These are phyloP conservation scores for Diprion similis DNA, from an alignment of 1,140 invertebrate genomes.

Conservation along the genomic window DNA sequence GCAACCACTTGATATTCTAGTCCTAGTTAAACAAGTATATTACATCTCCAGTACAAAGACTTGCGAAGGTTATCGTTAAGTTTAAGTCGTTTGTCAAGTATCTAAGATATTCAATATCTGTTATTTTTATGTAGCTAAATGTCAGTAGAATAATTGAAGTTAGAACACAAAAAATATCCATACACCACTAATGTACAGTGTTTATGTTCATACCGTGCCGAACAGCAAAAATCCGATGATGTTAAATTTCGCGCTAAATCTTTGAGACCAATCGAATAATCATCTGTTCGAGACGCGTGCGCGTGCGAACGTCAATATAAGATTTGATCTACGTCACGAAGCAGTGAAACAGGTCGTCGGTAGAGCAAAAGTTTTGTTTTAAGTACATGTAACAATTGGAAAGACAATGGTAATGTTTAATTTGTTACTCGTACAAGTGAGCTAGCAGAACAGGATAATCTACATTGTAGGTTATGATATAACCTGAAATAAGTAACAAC, in stretches of 20 bases:
- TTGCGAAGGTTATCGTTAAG: no score
- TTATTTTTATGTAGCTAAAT: no score
- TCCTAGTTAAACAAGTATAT: no score
- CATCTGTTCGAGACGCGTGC: neutral
- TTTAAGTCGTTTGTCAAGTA: no score
- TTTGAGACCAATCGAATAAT: neutral
- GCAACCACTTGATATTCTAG: no score
- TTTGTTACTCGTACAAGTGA: neutral
- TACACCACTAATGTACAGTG: no score
- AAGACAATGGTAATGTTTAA: conserved; percentile 1
- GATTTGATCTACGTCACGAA: neutral
- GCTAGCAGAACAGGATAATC: neutral
- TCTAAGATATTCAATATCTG: no score
- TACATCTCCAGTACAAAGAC: no score
- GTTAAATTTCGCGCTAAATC: neutral
- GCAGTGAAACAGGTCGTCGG: conserved; percentile 2
- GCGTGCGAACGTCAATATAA: neutral
- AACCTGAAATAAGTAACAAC: neutral
- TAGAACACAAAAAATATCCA: no score
- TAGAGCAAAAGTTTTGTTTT: neutral
- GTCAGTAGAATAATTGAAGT: no score
- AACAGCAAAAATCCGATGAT: neutral
- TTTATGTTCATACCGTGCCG: no score
- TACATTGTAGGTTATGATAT: neutral
- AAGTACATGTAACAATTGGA: neutral